phyloP scores from a whole-genome alignment of 2,113 vertebrate species.

The Oreotrochilus melanogaster region DNA sequence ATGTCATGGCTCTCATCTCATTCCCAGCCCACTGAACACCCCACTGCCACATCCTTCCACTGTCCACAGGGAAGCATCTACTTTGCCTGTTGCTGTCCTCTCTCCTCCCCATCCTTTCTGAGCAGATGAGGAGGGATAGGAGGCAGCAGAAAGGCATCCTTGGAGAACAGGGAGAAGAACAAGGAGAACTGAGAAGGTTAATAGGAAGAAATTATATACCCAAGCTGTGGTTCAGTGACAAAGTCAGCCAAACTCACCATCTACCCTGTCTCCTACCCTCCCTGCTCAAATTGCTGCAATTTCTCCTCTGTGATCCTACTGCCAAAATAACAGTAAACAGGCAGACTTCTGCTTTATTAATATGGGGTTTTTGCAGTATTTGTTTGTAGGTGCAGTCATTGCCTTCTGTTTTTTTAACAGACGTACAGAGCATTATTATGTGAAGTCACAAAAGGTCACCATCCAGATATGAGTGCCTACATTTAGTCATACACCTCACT shows the following conservation, averaged over 20 bases:
- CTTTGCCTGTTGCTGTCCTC: background rate
- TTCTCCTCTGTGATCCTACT: background rate
- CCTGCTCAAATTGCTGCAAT: background rate
- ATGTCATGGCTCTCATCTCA: background rate
- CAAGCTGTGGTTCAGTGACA: background rate
- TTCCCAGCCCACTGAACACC: background rate
- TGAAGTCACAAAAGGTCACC: background rate
- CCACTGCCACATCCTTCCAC: background rate
- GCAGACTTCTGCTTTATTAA: background rate
- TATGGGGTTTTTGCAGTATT: background rate
- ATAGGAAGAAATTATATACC: background rate
- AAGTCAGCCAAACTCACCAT: background rate
- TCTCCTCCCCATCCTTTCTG: background rate
- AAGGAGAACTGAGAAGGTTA: background rate
- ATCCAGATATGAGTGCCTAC: background rate
- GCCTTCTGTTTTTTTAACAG: background rate
- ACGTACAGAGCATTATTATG: background rate
- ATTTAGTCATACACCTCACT: background rate
- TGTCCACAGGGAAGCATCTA: background rate
- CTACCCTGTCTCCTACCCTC: background rate
- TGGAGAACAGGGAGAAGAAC: background rate
- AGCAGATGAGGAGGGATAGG: background rate
- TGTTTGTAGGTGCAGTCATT: background rate
- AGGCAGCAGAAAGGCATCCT: background rate
- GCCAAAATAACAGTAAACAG: background rate